Evolutionary conservation across 1,140 invertebrate species (phyloP).

Genomic region (Teleogryllus occipitalis): DNA sequence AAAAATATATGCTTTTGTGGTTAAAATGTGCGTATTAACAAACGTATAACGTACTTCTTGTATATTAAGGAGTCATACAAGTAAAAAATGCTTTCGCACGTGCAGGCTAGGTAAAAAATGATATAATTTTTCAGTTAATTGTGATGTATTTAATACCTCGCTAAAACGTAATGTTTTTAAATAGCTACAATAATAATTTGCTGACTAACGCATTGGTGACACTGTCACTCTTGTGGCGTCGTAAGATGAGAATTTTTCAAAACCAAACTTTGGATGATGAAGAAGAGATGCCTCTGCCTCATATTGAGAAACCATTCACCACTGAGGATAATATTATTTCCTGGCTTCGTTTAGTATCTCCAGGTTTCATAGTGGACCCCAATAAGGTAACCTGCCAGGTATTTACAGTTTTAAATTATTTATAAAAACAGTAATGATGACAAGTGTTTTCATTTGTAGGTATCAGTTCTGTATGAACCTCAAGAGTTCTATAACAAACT

Average conservation of each 20-base stretch:
- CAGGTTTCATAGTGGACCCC: not conserved
- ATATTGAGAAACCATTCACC: not conserved
- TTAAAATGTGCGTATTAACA: no score
- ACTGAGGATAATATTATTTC: not conserved
- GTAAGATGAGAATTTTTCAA: not conserved
- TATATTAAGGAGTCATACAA: no score
- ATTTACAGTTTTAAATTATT: not conserved
- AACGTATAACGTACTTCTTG: no score
- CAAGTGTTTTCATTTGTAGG: not conserved
- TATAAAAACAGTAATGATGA: not conserved
- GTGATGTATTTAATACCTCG: no score
- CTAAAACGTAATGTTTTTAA: no score
- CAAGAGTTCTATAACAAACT: not conserved
- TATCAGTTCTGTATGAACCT: not conserved
- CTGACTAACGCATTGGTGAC: no score
- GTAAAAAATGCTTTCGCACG: no score
- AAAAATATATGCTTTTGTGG: no score
- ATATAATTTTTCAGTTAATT: no score
- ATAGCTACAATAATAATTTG: no score
- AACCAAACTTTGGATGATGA: not conserved
- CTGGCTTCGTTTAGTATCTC: not conserved
- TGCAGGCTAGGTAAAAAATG: no score
- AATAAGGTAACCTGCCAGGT: not conserved
- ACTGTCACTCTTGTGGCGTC: no score
- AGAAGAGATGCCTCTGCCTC: not conserved